phyloP scores from a whole-genome alignment of 2,113 vertebrate species.

The Lasiurus cinereus region DNA sequence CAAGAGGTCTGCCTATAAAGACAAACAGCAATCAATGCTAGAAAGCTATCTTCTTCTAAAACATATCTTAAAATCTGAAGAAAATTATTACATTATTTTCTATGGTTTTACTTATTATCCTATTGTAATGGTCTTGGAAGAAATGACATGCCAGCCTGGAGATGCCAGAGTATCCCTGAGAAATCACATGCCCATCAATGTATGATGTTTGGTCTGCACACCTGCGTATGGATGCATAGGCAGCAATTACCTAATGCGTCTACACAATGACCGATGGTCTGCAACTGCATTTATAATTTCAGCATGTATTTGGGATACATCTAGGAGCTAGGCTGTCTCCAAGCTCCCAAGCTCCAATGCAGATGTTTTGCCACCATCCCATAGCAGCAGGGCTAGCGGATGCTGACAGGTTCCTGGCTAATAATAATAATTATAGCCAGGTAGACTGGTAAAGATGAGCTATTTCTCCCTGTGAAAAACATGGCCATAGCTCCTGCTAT shows the following conservation, averaged over 20 bases:
- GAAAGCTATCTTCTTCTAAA: neutral
- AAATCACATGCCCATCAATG: neutral
- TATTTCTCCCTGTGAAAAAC: neutral
- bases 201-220: neutral
- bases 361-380: neutral
- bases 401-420: neutral
- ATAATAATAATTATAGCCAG: neutral
- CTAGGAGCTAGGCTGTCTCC: neutral
- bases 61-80: constrained; percentile 16
- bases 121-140: neutral
- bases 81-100: neutral
- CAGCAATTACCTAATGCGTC: neutral
- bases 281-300: neutral
- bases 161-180: neutral
- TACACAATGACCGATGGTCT: neutral
- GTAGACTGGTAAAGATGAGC: neutral
- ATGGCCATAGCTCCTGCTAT: neutral
- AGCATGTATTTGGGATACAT: neutral
- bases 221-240: neutral
- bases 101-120: neutral
- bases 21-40: neutral
- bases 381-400: neutral
- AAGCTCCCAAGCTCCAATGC: neutral
- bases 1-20: neutral
- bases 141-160: neutral